Conservation (phyloP, 2,113 vertebrate genomes). For the Vombatus ursinus region DNA sequence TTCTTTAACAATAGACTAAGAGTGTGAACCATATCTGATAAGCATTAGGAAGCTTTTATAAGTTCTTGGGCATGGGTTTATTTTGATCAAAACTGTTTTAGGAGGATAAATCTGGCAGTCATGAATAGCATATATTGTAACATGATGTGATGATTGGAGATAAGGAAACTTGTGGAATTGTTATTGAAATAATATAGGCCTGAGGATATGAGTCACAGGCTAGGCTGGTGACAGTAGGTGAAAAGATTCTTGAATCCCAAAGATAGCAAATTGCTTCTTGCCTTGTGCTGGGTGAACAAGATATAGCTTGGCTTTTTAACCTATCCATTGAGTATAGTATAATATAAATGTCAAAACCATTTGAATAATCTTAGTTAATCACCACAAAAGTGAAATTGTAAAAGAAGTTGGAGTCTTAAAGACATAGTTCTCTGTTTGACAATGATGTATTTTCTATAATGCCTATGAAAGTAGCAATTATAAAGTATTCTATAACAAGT, state of each 20-base stretch:
- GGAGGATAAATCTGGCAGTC: neutral
- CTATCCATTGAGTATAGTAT: neutral
- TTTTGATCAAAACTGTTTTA: neutral
- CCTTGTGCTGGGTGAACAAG: neutral
- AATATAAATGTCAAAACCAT: neutral
- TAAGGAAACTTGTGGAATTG: neutral
- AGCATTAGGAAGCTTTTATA: neutral
- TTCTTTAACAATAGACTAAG: neutral
- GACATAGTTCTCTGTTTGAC: neutral
- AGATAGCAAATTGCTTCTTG: neutral
- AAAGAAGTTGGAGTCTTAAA: neutral
- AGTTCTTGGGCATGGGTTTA: neutral
- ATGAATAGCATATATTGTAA: neutral
- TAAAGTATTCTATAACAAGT: neutral
- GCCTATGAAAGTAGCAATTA: neutral
- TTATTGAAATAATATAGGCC: neutral
- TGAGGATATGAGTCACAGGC: neutral
- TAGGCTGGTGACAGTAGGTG: neutral
- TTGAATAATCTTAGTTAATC: neutral
- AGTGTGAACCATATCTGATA: neutral
- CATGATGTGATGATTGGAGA: neutral
- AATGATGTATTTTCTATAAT: neutral
- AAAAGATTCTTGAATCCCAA: neutral
- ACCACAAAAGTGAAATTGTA: neutral
- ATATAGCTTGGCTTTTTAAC: neutral